Conservation (phyloP, 1,140 invertebrate species). For the Papilio polyxenes region DNA sequence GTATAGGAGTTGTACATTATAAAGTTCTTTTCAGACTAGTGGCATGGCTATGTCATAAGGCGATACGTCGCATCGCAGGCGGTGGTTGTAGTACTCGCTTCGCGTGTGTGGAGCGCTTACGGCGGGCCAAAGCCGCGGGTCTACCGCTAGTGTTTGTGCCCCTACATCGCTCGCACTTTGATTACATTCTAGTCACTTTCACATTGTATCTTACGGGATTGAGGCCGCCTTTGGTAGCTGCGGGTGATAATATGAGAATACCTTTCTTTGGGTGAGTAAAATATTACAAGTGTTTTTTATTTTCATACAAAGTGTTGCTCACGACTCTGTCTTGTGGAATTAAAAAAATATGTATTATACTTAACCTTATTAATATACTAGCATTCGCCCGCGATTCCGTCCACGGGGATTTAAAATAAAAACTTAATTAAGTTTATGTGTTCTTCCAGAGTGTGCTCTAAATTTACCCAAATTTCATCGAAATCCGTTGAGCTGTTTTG, state of each 20-base stretch:
- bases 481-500: no score
- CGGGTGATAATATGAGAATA: conserved; percentile 96
- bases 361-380: no score
- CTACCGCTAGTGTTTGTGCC: conserved; percentile 95
- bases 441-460: no score
- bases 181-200: conserved; percentile 95
- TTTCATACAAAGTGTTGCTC: no score
- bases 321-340: no score
- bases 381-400: no score
- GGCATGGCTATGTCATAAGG: conserved; percentile 89
- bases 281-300: background rate
- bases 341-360: no score
- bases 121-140: conserved; percentile 77
- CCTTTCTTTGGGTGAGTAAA: conserved; percentile 91
- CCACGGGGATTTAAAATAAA: no score
- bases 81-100: conserved; percentile 84
- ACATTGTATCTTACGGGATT: conserved; percentile 92
- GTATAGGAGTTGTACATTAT: background rate
- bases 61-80: conserved; percentile 89
- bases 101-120: conserved; percentile 59
- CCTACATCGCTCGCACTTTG: conserved; percentile 92
- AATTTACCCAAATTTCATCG: no score
- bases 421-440: no score
- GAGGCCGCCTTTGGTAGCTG: conserved; percentile 92
- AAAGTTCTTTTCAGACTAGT: conserved; percentile 55